Percentiles rank a stretch among this genome's conserved stretches.
Evolutionary conservation across 2,888 invertebrate species (phyloP).

Genomic region (Laspeyria flexula): DNA sequence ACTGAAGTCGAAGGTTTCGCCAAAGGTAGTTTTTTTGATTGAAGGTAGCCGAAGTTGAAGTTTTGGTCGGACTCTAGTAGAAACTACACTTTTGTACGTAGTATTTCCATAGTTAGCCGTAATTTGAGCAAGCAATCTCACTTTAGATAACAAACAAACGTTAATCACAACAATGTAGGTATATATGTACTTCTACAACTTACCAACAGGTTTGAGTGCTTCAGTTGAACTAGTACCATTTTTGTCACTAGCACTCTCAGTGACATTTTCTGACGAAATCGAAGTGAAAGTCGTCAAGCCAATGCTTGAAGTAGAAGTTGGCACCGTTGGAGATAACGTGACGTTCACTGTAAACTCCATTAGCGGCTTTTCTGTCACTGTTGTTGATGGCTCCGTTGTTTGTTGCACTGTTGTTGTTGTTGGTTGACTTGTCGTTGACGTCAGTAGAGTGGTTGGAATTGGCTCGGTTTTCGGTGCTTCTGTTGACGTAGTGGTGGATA

Average conservation of each 20-base stretch:
- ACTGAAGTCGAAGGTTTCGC: too few relatives aligned
- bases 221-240: slow-evolving; percentile 50
- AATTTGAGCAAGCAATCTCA: too few relatives aligned
- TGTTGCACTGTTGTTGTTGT: slow-evolving; percentile 15
- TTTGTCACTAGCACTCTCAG: slow-evolving; percentile 36
- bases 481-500: slow-evolving; percentile 15
- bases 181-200: too few relatives aligned
- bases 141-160: too few relatives aligned
- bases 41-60: too few relatives aligned
- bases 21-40: too few relatives aligned
- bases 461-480: slow-evolving; percentile 5
- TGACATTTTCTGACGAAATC: slow-evolving; percentile 49
- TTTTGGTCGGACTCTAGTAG: too few relatives aligned
- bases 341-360: slow-evolving; percentile 74
- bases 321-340: slow-evolving; percentile 64
- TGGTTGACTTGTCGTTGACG: too few relatives aligned
- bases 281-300: slow-evolving; percentile 55
- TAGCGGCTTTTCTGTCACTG: slow-evolving; percentile 44
- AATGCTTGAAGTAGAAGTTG: slow-evolving; percentile 59
- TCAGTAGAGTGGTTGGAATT: too few relatives aligned
- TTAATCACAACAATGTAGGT: too few relatives aligned
- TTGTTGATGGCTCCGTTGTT: slow-evolving; percentile 14
- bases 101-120: too few relatives aligned
- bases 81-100: too few relatives aligned
- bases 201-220: slow-evolving; percentile 26